Base-by-base conservation (phyloP, 2,888 invertebrate species). In the Graphium colonna region DNA sequence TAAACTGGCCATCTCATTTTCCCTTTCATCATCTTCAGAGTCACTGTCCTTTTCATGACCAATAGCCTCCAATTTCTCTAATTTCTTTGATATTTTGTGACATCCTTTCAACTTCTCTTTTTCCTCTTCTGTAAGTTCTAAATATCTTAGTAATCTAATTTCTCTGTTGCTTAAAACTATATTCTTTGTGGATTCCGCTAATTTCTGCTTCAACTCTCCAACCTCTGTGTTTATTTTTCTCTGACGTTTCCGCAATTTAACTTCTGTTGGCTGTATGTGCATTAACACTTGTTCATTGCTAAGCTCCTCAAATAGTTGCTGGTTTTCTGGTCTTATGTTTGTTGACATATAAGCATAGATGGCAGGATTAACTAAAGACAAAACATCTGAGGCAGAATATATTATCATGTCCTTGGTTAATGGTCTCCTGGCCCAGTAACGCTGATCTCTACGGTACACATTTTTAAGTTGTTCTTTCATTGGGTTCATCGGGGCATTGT, bases 141-240 rank as follows among this genome's bases (percentile, higher is more conserved):
- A 92, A 82, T 97, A 96, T 71, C 96, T 94, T 59, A 97, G 87
- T 56, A 97, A 90, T 68, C 97, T 92, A 67, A 97, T 97, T 87
- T 97, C 97, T 63, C 97, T 92, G 78, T 97, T 97, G 74, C 96
- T 97, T 57, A 97, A 88, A 45, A 97, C 97, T 74, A 97, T 94
- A 75, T 95, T 96, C 72, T 95, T 96, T 42, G 94, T 94, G 3
- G 95, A 93, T 74, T 95, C 95, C 48, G 94, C 92, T 68, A 97
- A 86, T 84, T 97, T 96, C 44, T 91, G 91, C 69, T 96, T 93
- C 49, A 97, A 87, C 77, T 97, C 97, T n/a, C 94, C 91, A 1
- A 97, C 95, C 86, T 97, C 97, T 8, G 95, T 96, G 75, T 96
- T 96, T 12, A 97, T 95, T 91, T 97, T 97, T 52, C 97, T 92